Conservation (phyloP, 1,140 invertebrate species). For the Hypothenemus hampei region DNA sequence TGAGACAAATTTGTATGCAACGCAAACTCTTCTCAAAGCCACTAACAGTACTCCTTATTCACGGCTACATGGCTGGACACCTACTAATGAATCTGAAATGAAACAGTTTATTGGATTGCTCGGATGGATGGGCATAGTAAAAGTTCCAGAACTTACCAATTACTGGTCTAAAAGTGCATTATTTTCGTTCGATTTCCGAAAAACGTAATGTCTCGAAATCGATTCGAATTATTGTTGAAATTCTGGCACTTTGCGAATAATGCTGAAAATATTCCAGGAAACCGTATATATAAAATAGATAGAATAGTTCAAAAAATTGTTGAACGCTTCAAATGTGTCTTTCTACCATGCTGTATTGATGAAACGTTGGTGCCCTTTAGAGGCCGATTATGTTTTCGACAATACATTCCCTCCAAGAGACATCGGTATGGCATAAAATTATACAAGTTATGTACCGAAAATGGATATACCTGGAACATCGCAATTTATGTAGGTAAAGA, state of each 20-base stretch:
- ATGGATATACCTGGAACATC: constrained; percentile 34
- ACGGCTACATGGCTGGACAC: constrained; percentile 4
- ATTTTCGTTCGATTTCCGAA: constrained; percentile 1
- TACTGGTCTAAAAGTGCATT: constrained; percentile 23
- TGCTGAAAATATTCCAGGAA: neutral
- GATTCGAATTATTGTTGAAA: constrained; percentile 15
- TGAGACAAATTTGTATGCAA: constrained; percentile 21
- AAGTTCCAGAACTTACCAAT: constrained; percentile 5
- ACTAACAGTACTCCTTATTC: neutral
- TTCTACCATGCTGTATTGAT: constrained; percentile 35
- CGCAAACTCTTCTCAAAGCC: constrained; percentile 7
- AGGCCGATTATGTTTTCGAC: constrained; percentile 37
- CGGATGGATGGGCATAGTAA: constrained; percentile 14
- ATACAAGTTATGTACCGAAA: constrained; percentile 32
- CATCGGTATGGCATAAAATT: constrained; percentile 41
- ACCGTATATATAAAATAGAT: constrained; percentile 10
- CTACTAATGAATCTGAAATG: constrained; percentile 17
- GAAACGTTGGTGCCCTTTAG: constrained; percentile 40
- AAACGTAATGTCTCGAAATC: constrained; percentile 21
- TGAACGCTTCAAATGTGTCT: constrained; percentile 26
- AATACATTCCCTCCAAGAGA: constrained; percentile 37
- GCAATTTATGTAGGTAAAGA: constrained; percentile 22
- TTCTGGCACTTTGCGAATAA: constrained; percentile 26
- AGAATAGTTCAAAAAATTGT: constrained; percentile 5
- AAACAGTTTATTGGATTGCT: constrained; percentile 7